These are phyloP conservation scores for Tortricodes alternella DNA, from an alignment of 2,888 invertebrate species.

Conservation along the genomic window DNA sequence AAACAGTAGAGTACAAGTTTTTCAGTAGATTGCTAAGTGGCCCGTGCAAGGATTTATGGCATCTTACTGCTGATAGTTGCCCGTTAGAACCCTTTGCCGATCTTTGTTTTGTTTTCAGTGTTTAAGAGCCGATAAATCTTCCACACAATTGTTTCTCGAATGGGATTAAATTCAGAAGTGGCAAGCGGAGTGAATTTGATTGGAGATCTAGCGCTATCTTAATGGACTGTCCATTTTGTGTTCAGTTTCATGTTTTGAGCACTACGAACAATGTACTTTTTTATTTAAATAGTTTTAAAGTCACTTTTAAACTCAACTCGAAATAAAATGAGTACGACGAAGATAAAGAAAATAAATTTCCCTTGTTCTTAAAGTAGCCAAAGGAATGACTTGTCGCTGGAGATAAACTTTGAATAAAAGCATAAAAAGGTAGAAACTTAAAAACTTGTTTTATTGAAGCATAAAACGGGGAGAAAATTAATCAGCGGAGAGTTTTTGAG, in stretches of 20 bases:
- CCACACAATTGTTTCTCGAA: conserved; percentile 24
- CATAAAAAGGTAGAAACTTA: background rate
- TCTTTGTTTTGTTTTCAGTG: conserved; percentile 20
- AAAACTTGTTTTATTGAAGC: conserved; percentile 10
- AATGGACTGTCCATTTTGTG: conserved; percentile 6
- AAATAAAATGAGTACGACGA: too few relatives aligned
- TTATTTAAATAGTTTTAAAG: too few relatives aligned
- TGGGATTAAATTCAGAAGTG: conserved; percentile 20
- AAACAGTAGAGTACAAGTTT: conserved; percentile 64
- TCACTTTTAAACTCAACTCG: too few relatives aligned
- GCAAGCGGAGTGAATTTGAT: conserved; percentile 21
- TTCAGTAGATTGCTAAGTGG: conserved; percentile 80
- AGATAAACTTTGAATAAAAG: background rate
- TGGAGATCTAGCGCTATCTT: conserved; percentile 18
- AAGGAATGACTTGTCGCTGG: background rate
- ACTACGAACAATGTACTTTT: too few relatives aligned
- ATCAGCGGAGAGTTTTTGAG: background rate
- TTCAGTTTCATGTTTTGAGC: too few relatives aligned
- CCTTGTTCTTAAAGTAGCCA: too few relatives aligned
- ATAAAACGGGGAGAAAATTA: conserved; percentile 2
- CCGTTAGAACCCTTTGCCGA: conserved; percentile 9
- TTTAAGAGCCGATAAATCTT: conserved; percentile 21
- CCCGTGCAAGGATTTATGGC: conserved; percentile 72
- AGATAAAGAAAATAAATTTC: too few relatives aligned
- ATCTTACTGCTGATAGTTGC: conserved; percentile 59